These are phyloP conservation scores for Cyrtonyx montezumae DNA, from an alignment of 2,113 vertebrate species.

Conservation along the genomic window DNA sequence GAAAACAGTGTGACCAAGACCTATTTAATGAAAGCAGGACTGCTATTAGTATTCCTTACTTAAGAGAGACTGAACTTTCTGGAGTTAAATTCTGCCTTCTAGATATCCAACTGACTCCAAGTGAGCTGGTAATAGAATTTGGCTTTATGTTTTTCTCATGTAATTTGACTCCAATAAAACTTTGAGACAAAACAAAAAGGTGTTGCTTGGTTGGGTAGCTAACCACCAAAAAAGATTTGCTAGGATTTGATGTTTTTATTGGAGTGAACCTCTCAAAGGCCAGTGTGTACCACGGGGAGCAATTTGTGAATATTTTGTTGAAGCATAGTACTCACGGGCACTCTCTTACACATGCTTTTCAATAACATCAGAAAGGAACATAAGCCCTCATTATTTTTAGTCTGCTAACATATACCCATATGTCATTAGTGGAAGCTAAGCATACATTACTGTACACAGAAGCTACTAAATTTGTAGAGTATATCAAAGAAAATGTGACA, in stretches of 20 bases:
- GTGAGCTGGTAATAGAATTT: constrained; percentile 9
- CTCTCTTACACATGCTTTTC: background rate
- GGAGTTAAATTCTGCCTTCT: constrained; percentile 11
- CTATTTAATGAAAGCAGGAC: background rate
- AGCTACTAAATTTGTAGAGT: background rate
- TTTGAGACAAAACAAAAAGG: constrained; percentile 44
- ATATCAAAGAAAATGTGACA: background rate
- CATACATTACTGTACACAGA: background rate
- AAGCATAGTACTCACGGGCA: background rate
- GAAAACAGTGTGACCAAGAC: background rate
- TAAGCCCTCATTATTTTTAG: background rate
- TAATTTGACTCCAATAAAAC: constrained; percentile 12
- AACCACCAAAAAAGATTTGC: background rate
- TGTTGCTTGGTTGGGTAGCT: constrained; percentile 26
- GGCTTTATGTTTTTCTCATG: constrained; percentile 2
- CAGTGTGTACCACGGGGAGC: background rate
- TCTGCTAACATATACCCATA: background rate
- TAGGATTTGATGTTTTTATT: background rate
- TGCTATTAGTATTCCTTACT: background rate
- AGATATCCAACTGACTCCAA: background rate
- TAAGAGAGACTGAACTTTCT: background rate
- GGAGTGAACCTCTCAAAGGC: background rate
- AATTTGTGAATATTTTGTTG: constrained; percentile 3
- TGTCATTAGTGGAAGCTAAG: constrained; percentile 18
- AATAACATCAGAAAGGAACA: background rate